phyloP scores from a whole-genome alignment of 2,113 vertebrate genomes.

The Sinocyclocheilus maitianheensis region DNA sequence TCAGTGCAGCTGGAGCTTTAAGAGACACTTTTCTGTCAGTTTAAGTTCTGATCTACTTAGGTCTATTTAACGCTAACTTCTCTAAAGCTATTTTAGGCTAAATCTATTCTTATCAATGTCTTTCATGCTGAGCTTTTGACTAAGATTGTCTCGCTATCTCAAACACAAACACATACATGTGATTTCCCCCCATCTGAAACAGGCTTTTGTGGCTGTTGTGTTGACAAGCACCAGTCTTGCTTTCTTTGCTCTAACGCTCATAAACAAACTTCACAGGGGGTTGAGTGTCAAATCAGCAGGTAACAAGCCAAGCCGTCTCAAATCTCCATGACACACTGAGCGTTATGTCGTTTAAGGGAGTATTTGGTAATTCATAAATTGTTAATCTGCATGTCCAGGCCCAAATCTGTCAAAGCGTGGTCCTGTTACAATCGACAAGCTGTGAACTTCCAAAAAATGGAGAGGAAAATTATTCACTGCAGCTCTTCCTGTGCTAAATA shows the following conservation, averaged over 20 bases:
- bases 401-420: background rate
- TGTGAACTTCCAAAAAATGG: background rate
- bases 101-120: background rate
- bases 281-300: constrained; percentile 32
- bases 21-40: background rate
- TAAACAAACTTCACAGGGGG: constrained; percentile 34
- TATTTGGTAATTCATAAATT: constrained; percentile 15
- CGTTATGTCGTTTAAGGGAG: background rate
- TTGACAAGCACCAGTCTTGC: constrained; percentile 27
- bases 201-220: constrained; percentile 17
- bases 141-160: constrained; percentile 11
- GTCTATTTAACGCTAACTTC: constrained; percentile 1
- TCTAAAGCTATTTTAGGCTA: constrained; percentile 10
- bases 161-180: constrained; percentile 1
- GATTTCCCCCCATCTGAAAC: background rate
- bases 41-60: constrained; percentile 10
- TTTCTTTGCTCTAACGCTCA: constrained; percentile 8
- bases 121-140: constrained; percentile 30
- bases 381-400: background rate
- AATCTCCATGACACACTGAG: background rate
- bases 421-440: background rate
- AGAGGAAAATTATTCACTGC: background rate
- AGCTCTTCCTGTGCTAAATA: background rate
- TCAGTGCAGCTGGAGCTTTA: background rate
- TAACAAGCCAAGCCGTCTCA: constrained; percentile 27